Percentiles rank a stretch among this genome's conserved stretches.
Conservation (phyloP, 1,140 invertebrate species). For the Scaptomyza graminum region DNA sequence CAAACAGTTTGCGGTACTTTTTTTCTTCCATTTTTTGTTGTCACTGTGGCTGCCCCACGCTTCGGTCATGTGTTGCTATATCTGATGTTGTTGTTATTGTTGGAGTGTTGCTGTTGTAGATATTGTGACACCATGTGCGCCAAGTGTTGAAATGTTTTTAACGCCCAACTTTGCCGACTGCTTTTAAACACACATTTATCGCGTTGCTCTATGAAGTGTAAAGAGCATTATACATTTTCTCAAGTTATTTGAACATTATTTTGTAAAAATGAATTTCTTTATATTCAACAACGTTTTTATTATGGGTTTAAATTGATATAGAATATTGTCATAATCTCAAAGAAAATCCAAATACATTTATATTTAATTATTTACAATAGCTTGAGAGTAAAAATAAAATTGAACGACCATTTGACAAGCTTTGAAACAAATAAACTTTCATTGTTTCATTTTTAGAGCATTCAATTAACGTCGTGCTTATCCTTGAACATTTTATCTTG, state of each 20-base stretch:
- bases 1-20: constrained; percentile 61
- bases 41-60: constrained; percentile 50
- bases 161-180: constrained; percentile 74
- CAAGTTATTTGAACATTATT: too few species aligned
- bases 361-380: too few species aligned
- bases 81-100: constrained; percentile 52
- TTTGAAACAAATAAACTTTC: not conserved
- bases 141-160: constrained; percentile 78
- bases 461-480: not conserved
- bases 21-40: constrained; percentile 40
- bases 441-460: constrained; percentile 2
- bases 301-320: too few species aligned
- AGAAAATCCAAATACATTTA: too few species aligned
- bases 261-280: too few species aligned
- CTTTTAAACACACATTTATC: constrained; percentile 63
- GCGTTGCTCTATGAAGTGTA: constrained; percentile 14
- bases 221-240: not conserved
- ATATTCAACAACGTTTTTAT: too few species aligned
- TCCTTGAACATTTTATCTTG: constrained; percentile 25
- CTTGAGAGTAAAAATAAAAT: too few species aligned
- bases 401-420: too few species aligned
- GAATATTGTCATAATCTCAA: not conserved
- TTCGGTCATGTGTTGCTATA: constrained; percentile 45
- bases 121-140: constrained; percentile 77
- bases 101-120: constrained; percentile 46